Evolutionary conservation across 2,888 invertebrate species (phyloP).

Genomic region (Tryphoninae sp.): DNA sequence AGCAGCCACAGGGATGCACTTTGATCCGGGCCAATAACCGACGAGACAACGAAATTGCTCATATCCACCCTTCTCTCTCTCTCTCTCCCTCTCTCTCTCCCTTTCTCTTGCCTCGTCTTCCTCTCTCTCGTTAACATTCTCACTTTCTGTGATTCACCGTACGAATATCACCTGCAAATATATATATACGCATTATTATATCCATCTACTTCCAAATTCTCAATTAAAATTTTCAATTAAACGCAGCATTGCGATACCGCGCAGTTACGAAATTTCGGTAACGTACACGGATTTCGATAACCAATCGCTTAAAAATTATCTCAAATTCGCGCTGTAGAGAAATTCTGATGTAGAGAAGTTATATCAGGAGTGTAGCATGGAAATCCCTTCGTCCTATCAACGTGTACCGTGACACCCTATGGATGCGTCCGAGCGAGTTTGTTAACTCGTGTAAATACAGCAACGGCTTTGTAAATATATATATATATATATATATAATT

Average conservation of each 20-base stretch:
- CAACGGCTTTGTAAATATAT: no score
- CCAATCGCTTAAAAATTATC: no score
- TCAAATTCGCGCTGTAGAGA: no score
- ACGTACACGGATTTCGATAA: not conserved
- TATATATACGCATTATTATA: conserved; percentile 45
- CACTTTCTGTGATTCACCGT: not conserved
- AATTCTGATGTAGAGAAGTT: no score
- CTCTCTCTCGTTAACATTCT: no score
- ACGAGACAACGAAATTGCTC: conserved; percentile 14
- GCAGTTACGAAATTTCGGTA: not conserved
- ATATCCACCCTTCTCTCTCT: not conserved
- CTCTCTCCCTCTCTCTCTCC: conserved; percentile 12
- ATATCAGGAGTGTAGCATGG: no score
- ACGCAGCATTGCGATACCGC: not conserved
- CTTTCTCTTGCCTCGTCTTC: not conserved
- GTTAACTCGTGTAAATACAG: no score
- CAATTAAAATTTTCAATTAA: conserved; percentile 64
- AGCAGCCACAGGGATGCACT: conserved; percentile 40
- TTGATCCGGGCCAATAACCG: conserved; percentile 50
- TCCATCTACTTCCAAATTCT: conserved; percentile 38
- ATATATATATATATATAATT: no score
- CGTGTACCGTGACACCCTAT: no score
- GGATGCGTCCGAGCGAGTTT: no score
- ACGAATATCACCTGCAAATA: conserved; percentile 50
- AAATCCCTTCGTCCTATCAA: no score